These are phyloP conservation scores for Salvelinus namaycush DNA, from an alignment of 2,113 vertebrate species.

Conservation along the genomic window DNA sequence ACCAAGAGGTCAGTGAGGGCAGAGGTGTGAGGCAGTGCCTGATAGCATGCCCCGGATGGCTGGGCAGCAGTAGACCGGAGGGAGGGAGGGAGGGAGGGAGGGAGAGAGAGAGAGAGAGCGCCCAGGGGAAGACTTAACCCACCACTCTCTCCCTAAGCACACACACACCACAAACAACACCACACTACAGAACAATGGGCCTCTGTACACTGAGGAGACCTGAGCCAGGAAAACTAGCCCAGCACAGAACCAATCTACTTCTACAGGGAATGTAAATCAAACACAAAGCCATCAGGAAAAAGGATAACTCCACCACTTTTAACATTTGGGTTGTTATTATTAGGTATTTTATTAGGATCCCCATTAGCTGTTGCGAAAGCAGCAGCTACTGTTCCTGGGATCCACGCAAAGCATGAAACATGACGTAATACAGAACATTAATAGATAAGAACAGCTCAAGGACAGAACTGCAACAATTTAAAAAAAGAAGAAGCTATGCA, in stretches of 20 bases:
- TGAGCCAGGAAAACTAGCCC: not conserved
- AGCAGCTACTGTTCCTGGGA: too few relatives aligned
- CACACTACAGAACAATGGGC: not conserved
- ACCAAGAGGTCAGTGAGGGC: not conserved
- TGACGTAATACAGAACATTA: too few relatives aligned
- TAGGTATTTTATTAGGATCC: too few relatives aligned
- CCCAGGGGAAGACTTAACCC: too few relatives aligned
- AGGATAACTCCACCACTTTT: not conserved
- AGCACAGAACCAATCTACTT: not conserved
- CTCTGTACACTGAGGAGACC: not conserved
- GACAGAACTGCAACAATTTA: too few relatives aligned
- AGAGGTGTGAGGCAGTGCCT: conserved; percentile 9
- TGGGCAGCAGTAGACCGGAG: not conserved
- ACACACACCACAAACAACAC: conserved; percentile 3
- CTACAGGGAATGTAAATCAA: not conserved
- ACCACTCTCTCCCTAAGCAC: not conserved
- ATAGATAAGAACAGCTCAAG: too few relatives aligned
- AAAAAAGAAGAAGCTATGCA: too few relatives aligned
- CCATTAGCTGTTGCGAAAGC: too few relatives aligned
- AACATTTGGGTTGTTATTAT: too few relatives aligned
- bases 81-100: not conserved
- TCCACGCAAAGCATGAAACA: too few relatives aligned
- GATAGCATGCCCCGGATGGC: conserved; percentile 6
- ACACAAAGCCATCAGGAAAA: not conserved
- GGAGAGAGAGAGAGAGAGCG: too few relatives aligned